These are phyloP conservation scores for Drosophila ezoana DNA, from an alignment of 2,888 invertebrate species.

Conservation along the genomic window DNA sequence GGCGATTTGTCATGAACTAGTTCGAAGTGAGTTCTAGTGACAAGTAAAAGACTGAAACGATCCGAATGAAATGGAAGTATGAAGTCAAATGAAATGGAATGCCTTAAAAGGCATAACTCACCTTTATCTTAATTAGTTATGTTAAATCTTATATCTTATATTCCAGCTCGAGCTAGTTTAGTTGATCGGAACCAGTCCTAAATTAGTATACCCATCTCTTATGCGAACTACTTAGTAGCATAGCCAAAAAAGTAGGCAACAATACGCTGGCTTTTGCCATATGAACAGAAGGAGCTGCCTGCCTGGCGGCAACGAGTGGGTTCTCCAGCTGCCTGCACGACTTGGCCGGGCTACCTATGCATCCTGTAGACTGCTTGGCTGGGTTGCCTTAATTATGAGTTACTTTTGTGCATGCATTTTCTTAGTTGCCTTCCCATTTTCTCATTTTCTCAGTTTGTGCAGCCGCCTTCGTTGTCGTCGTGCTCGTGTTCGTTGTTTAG, in stretches of 20 bases:
- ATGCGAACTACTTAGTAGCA: conserved; percentile 23
- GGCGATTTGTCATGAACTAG: conserved; percentile 4
- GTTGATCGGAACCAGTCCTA: background rate
- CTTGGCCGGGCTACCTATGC: conserved; percentile 36
- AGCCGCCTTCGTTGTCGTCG: conserved; percentile 9
- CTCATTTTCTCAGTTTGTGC: conserved; percentile 32
- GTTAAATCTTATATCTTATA: background rate
- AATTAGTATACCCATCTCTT: conserved; percentile 17
- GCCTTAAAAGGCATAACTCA: background rate
- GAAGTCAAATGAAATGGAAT: background rate
- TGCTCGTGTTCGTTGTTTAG: conserved; percentile 46
- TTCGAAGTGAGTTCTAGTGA: background rate
- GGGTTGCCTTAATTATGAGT: conserved; percentile 76
- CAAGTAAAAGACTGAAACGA: too few species aligned
- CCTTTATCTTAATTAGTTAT: background rate
- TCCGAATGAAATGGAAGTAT: background rate
- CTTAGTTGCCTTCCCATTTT: conserved; percentile 54
- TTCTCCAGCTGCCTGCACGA: conserved; percentile 4
- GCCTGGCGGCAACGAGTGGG: conserved; percentile 8
- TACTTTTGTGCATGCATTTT: conserved; percentile 77
- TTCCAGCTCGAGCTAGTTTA: conserved; percentile 3
- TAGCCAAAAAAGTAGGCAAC: conserved; percentile 61
- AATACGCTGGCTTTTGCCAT: conserved; percentile 50
- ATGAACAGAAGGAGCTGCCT: conserved; percentile 50
- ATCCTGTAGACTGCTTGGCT: conserved; percentile 31